Evolutionary conservation across 2,797 vertebrate species (phyloP), one percentile per base, ranked within the genome.

Genomic region (Acipenser ruthenus): DNA sequence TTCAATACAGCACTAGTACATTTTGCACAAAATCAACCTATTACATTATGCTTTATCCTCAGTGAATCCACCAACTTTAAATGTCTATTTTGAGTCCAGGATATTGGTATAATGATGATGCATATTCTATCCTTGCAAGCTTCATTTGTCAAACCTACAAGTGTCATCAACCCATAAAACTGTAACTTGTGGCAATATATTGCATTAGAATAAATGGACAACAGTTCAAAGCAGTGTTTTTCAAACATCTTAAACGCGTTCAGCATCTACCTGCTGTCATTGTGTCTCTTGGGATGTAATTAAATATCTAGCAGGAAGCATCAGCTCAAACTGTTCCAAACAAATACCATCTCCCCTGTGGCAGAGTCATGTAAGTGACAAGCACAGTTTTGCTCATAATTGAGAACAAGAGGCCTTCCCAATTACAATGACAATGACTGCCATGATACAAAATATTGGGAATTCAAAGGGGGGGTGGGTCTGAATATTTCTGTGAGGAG

Each of bases 271-370:
- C 65, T 50, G 58, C 52, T 51, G 56, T 23, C 10, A 55, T 11
- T 61, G 62, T 51, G 18, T 67, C 69, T 71, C 69, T 55, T 15
- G 58, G 69, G 69, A 63, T 67, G 69, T 71, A 64, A 71, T 71
- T 71, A 71, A 67, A 52, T 18, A 65, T 62, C 62, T 63, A 65
- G 49, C 55, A 18, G 60, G 62, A 71, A 71, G 50, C 69, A 65
- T 67, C 69, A 67, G 66, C 49, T 66, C 50, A 64, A 67, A 61
- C 56, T 64, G 67, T 47, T 71, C 62, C 64, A 50, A 67, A 64
- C 61, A 67, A 67, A 71, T 60, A 56, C 62, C 11, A 58, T 65
- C 18, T 67, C 66, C 66, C 66, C 55, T 11, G 66, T 65, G 66
- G 62, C 50, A 71, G 56, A 68, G 62, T 64, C 66, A 53, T 64